phyloP scores from a whole-genome alignment of 2,113 vertebrate genomes.

The Oncorhynchus keta region DNA sequence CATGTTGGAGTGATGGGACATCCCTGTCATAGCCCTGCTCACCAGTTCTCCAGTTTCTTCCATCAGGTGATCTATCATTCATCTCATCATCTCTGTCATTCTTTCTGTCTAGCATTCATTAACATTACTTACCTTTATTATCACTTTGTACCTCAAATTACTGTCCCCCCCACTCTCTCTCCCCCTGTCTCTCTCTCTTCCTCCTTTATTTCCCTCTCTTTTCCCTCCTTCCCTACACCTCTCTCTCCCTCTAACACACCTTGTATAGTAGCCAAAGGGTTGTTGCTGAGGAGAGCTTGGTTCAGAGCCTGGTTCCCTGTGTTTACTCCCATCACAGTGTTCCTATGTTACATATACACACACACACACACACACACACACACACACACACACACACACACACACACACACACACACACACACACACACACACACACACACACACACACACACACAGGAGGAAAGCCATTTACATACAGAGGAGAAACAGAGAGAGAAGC shows the following conservation, averaged over 20 bases:
- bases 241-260: slow-evolving; percentile 65
- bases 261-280: slow-evolving; percentile 92
- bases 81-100: slow-evolving; percentile 80
- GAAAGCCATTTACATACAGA: slow-evolving; percentile 32
- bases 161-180: slow-evolving; percentile 44
- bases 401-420: slow-evolving; percentile 36
- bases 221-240: slow-evolving; percentile 64
- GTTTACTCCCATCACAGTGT: slow-evolving; percentile 91
- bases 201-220: slow-evolving; percentile 52
- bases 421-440: too few relatives aligned
- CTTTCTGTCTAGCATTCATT: too few relatives aligned
- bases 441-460: slow-evolving; percentile 43
- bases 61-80: slow-evolving; percentile 55
- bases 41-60: too few relatives aligned
- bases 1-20: background rate
- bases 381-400: slow-evolving; percentile 33
- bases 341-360: slow-evolving; percentile 73
- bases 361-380: too few relatives aligned
- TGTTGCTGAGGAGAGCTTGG: slow-evolving; percentile 88
- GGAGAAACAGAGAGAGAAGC: slow-evolving; percentile 45
- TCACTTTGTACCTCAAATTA: slow-evolving; percentile 73
- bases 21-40: background rate
- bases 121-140: slow-evolving; percentile 64
- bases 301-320: slow-evolving; percentile 79
- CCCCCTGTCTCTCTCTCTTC: slow-evolving; percentile 7